Conservation (phyloP, 2,113 vertebrate species). For the Terrapene triunguis region DNA sequence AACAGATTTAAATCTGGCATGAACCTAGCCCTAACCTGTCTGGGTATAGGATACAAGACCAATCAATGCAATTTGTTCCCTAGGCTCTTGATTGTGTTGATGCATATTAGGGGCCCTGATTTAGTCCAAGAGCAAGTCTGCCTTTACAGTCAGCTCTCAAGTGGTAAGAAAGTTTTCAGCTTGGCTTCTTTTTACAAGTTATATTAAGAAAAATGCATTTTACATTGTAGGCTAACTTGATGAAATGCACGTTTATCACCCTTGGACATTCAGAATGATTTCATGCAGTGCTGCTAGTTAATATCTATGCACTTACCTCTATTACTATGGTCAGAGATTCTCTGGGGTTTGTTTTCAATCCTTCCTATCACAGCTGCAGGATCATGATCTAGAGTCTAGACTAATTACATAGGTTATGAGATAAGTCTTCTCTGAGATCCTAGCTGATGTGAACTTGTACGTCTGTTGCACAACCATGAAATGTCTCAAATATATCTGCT, state of each 20-base stretch:
- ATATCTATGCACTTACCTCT: neutral
- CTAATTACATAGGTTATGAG: neutral
- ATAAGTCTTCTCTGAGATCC: neutral
- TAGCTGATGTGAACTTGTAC: neutral
- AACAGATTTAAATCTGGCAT: too few species aligned
- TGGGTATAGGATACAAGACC: neutral
- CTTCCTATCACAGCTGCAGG: neutral
- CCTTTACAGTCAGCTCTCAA: neutral
- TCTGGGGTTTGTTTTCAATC: neutral
- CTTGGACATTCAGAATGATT: neutral
- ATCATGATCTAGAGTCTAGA: neutral
- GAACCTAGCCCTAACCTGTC: neutral
- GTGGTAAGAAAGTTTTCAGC: neutral
- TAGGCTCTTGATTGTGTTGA: neutral
- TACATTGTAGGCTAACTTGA: neutral
- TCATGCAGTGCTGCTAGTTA: neutral
- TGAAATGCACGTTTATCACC: accelerated
- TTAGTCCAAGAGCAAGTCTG: neutral
- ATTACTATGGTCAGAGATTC: neutral
- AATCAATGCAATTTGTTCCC: neutral
- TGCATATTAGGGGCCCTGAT: neutral
- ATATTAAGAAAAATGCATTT: neutral
- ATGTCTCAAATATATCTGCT: neutral
- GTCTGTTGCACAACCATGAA: neutral
- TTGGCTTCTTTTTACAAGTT: neutral